Evolutionary conservation across 2,888 invertebrate genomes (phyloP).

Genomic region (Hydraecia micacea): DNA sequence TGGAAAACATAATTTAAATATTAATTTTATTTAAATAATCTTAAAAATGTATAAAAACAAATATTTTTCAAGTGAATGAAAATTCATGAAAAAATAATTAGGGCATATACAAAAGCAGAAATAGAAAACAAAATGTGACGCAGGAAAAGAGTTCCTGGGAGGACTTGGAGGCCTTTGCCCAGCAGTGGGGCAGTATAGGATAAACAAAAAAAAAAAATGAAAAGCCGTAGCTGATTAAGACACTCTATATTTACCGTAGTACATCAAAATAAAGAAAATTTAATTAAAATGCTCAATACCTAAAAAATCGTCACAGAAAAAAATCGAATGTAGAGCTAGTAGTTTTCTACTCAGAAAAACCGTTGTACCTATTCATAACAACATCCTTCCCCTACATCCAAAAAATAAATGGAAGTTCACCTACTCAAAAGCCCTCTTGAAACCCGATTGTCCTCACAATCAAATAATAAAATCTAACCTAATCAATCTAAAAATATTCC

Average conservation of each 20-base stretch:
- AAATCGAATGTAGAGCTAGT: background rate
- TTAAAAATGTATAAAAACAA: background rate
- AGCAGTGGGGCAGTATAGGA: no score
- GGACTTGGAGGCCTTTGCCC: no score
- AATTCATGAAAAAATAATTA: background rate
- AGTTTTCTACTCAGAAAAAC: background rate
- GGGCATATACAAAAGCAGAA: no score
- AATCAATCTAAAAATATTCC: conserved; percentile 57
- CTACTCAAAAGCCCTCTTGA: conserved; percentile 28
- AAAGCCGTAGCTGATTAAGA: no score
- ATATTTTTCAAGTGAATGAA: background rate
- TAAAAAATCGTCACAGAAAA: background rate
- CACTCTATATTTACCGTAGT: no score
- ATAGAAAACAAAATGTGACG: no score
- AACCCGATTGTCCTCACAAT: conserved; percentile 49
- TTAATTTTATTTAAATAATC: no score
- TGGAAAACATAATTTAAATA: no score
- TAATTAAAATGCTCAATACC: background rate
- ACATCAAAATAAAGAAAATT: background rate
- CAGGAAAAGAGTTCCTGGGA: no score
- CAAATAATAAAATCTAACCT: conserved; percentile 63
- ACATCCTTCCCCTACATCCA: background rate
- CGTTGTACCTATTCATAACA: background rate
- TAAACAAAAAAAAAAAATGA: no score
- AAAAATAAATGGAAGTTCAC: conserved; percentile 20